A percentile compares a stretch with the other conserved stretches of the same genome.
Evolutionary conservation across 1,140 invertebrate species (phyloP).

Genomic region (Lucilia sericata): DNA sequence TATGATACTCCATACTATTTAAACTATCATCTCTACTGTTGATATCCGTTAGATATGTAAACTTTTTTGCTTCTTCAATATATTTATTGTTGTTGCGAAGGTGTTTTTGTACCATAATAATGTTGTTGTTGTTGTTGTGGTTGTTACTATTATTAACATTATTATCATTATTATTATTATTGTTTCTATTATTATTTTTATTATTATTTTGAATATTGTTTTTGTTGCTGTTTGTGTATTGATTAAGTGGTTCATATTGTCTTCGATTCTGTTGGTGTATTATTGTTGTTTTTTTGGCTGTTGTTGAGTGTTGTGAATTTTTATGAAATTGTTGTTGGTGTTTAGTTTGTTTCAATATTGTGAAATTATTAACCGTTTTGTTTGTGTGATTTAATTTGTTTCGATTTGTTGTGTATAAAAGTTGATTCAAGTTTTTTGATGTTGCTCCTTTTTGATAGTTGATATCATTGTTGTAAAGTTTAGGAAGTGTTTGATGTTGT

Average conservation of each 20-base stretch:
- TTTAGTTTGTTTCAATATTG: constrained; percentile 9
- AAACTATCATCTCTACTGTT: constrained; percentile 59
- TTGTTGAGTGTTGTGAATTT: constrained; percentile 31
- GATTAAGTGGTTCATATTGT: constrained; percentile 15
- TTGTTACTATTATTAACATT: neutral
- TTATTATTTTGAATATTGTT: neutral
- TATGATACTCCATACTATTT: constrained; percentile 31
- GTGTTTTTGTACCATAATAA: constrained; percentile 4
- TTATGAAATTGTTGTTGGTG: constrained; percentile 7
- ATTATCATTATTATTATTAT: constrained; percentile 8
- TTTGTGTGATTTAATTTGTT: neutral
- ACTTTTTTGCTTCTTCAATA: constrained; percentile 55
- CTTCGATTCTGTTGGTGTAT: constrained; percentile 13
- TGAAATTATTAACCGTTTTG: neutral
- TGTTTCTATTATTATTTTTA: neutral
- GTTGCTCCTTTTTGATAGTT: neutral
- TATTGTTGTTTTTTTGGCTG: neutral
- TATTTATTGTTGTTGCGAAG: constrained; percentile 49
- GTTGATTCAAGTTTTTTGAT: neutral
- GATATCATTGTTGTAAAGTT: neutral
- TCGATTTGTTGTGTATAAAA: neutral
- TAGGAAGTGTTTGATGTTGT: neutral
- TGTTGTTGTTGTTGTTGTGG: constrained; percentile 5
- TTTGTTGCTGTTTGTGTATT: constrained; percentile 32
- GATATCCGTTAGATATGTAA: constrained; percentile 65